These are phyloP conservation scores for Leptodactylus fuscus DNA, from an alignment of 2,113 vertebrate genomes.

Conservation along the genomic window DNA sequence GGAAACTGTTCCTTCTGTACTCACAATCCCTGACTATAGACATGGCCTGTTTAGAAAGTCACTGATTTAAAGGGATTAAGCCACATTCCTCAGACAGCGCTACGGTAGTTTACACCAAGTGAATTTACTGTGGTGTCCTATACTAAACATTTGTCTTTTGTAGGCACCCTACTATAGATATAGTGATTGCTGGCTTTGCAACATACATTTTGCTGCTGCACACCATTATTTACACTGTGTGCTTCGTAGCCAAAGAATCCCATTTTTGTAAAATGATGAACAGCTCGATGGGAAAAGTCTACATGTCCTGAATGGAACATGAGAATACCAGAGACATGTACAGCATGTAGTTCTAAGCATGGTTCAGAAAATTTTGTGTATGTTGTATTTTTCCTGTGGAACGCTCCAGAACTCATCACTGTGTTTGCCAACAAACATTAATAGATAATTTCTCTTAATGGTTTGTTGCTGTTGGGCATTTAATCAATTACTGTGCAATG, in stretches of 20 bases:
- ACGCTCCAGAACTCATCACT: conserved; percentile 39
- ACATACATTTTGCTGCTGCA: background rate
- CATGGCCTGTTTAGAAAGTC: background rate
- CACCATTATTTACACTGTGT: conserved; percentile 12
- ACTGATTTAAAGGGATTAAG: background rate
- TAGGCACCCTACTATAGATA: background rate
- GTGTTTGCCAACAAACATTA: conserved; percentile 44
- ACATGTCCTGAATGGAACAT: background rate
- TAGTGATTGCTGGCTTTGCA: conserved; percentile 21
- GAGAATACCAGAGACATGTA: conserved; percentile 6
- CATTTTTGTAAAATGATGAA: conserved; percentile 21
- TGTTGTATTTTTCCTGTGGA: conserved; percentile 20
- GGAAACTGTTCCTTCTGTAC: background rate
- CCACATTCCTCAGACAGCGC: background rate
- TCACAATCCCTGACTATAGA: background rate
- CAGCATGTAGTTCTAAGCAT: conserved; percentile 13
- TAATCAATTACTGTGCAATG: conserved; percentile 39
- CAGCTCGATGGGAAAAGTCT: background rate
- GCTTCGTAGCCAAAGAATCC: conserved; percentile 48
- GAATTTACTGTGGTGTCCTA: background rate
- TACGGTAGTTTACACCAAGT: background rate
- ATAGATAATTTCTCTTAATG: conserved; percentile 1
- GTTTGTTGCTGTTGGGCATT: conserved; percentile 38
- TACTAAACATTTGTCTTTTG: background rate
- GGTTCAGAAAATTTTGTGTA: background rate